Evolutionary conservation across 2,888 invertebrate species (phyloP), one percentile per base, ranked within the genome.

Genomic region (Hydroisotoma schaefferi): DNA sequence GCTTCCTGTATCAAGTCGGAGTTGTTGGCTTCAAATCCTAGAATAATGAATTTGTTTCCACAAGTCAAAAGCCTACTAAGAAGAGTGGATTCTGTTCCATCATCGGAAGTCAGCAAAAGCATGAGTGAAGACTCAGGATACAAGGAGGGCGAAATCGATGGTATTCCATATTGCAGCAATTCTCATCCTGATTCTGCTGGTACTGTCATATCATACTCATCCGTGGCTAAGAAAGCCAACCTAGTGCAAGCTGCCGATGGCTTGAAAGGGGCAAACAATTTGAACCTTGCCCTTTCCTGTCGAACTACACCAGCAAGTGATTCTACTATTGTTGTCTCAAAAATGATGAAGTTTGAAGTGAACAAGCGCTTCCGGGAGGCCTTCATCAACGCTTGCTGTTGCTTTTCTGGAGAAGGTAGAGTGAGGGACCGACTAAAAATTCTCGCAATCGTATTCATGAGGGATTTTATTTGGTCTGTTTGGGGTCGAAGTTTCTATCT

Each of bases 401-500:
- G 46, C 10, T 23, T 46, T 4, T 3, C 23, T 15, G 20, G 23
- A 5, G 25, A 22, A 15, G 6, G 6, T 12, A 46, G 20, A 46
- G 6, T 46, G 22, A 46, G 25, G 15, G 46, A 46, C 6, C 22
- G 25, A 15, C 15, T 46, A 15, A 25, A 23, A 8, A 46, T 20
- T 23, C 20, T 46, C 12, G 46, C 46, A 2, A 25, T 46, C 15
- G 25, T 46, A 3, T 46, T 46, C 46, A 46, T 46, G 46, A 8
- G 46, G 6, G 46, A 46, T 15, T 46, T 46, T 25, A 12, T 25
- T 8, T 46, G 46, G 46, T 23, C 23, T 18, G 15, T 25, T 4
- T 46, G 46, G 46, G 46, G 46, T 3, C 20, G 46, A 46, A 23
- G 46, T 15, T 46, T 23, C 15, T 46, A 46, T 23, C 25, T 46